Conservation (phyloP, 2,888 invertebrate species). For the Podabrus alpinus region DNA sequence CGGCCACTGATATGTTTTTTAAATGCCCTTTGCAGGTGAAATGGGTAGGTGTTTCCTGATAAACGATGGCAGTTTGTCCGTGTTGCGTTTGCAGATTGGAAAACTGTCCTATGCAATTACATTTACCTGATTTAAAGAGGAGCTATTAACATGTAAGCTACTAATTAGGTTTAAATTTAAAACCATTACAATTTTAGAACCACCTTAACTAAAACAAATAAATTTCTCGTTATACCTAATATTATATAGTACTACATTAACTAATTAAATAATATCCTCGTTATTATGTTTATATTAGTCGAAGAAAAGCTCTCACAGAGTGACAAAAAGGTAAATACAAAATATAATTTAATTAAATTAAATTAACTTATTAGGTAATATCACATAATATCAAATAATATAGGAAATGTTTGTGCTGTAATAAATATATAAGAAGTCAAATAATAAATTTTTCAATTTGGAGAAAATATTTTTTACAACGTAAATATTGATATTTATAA, state of each 20-base stretch:
- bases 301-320: too few relatives aligned
- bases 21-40: conserved; percentile 19
- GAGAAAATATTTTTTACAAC: not conserved
- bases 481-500: not conserved
- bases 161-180: conserved; percentile 15
- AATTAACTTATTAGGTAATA: too few relatives aligned
- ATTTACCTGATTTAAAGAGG: conserved; percentile 24
- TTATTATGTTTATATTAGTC: not conserved
- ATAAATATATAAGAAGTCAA: not conserved
- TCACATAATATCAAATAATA: too few relatives aligned
- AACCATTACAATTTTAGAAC: not conserved
- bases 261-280: not conserved
- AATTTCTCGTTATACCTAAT: not conserved
- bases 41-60: conserved; percentile 24
- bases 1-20: not conserved
- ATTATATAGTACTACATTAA: not conserved
- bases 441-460: not conserved
- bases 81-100: conserved; percentile 27
- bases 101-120: conserved; percentile 28
- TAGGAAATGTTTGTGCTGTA: not conserved
- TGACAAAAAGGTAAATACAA: too few relatives aligned
- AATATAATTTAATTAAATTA: too few relatives aligned
- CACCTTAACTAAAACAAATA: not conserved
- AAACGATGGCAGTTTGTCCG: conserved; percentile 25
- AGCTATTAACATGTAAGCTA: conserved; percentile 18